A percentile compares a stretch with the other conserved stretches of the same genome.
Conservation (phyloP, 2,888 invertebrate genomes). For the Diploptera punctata region DNA sequence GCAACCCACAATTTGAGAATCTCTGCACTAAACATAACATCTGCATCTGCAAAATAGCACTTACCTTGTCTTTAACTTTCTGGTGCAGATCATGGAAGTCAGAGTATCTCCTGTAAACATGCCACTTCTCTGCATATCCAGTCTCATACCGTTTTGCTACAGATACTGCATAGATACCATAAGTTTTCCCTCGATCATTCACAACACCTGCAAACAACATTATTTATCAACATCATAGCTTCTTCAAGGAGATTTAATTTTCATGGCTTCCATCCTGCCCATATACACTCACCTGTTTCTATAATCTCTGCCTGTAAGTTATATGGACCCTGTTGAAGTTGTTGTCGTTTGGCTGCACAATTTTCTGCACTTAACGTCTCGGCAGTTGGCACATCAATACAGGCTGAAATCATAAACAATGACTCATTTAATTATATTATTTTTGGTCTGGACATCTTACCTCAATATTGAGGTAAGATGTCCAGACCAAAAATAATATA, state of each 20-base stretch:
- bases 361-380: slow-evolving; percentile 1
- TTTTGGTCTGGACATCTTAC: no score
- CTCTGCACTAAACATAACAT: no score
- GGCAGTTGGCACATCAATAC: no score
- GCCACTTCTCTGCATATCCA: slow-evolving; percentile 81
- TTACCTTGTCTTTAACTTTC: slow-evolving; percentile 75
- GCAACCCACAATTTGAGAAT: no score
- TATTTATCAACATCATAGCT: no score
- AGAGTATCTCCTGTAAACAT: slow-evolving; percentile 90
- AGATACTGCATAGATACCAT: slow-evolving; percentile 87
- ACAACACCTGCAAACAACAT: slow-evolving; percentile 67
- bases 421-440: no score
- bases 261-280: not conserved
- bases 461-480: no score
- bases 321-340: slow-evolving; percentile 49
- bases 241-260: no score
- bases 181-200: slow-evolving; percentile 83
- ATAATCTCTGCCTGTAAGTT: slow-evolving; percentile 65
- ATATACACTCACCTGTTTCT: slow-evolving; percentile 62
- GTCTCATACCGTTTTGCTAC: slow-evolving; percentile 71
- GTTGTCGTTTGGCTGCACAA: slow-evolving; percentile 5
- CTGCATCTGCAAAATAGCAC: no score
- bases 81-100: slow-evolving; percentile 92
- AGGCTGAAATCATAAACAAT: no score
- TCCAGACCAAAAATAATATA: no score